Evolutionary conservation across 92 coral and sea anemone species (phyloP).

Genomic region (Epizoanthus illoricatus): DNA sequence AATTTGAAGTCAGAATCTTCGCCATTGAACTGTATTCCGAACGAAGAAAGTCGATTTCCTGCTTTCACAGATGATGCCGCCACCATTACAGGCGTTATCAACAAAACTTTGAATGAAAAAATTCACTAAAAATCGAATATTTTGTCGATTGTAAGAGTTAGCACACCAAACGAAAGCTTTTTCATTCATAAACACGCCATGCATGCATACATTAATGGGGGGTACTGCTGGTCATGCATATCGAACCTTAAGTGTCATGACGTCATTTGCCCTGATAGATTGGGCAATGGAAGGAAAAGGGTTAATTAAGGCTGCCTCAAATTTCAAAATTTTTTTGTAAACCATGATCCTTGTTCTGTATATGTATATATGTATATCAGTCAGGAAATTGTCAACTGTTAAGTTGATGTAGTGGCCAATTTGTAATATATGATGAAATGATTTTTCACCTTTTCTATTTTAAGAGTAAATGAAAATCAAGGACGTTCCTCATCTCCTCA

Average conservation of each 20-base stretch:
- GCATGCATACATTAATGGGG: background rate
- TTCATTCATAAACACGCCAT: conserved; percentile 16
- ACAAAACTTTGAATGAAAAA: conserved; percentile 9
- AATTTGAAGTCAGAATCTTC: background rate
- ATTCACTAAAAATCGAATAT: conserved; percentile 13
- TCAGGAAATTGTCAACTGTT: too few species aligned
- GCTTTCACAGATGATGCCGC: background rate
- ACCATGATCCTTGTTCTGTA: background rate
- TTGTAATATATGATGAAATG: too few species aligned
- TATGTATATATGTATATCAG: too few species aligned
- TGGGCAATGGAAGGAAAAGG: conserved; percentile 28
- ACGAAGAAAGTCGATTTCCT: conserved; percentile 9
- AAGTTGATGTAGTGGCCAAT: too few species aligned
- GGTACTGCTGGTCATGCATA: too few species aligned
- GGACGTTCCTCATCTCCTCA: too few species aligned
- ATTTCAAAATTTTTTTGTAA: too few species aligned
- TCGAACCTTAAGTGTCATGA: too few species aligned
- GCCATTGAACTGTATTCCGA: conserved; percentile 11
- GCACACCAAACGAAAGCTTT: conserved; percentile 19
- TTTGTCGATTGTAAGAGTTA: background rate
- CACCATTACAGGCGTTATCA: conserved; percentile 10
- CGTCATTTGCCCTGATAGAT: background rate
- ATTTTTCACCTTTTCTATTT: too few species aligned
- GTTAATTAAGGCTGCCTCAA: too few species aligned
- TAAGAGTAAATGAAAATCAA: too few species aligned